phyloP scores from a whole-genome alignment of 2,113 vertebrate species.

The Athene noctua region DNA sequence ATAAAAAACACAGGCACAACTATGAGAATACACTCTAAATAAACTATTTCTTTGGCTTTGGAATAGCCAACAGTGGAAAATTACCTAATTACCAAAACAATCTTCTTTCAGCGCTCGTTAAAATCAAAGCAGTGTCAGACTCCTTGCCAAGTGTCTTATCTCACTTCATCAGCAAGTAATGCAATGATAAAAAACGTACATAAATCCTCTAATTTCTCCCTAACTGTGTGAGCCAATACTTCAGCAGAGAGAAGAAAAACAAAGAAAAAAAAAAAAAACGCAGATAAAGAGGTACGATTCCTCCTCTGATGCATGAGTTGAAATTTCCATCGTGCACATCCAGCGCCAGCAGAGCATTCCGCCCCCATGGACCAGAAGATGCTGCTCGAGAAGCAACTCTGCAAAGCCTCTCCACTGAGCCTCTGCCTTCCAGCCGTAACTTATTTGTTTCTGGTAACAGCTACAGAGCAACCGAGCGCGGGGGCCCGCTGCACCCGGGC shows the following conservation, averaged over 20 bases:
- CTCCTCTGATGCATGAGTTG: background rate
- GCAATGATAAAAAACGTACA: constrained; percentile 6
- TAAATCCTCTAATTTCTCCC: constrained; percentile 11
- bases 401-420: too few relatives aligned
- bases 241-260: background rate
- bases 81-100: constrained; percentile 52
- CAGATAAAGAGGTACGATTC: background rate
- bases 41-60: background rate
- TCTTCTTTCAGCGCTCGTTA: constrained; percentile 34
- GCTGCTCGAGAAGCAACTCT: background rate
- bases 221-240: background rate
- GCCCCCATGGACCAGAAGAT: background rate
- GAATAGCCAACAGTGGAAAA: constrained; percentile 42
- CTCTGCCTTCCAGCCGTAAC: background rate
- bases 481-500: background rate
- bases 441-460: background rate
- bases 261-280: background rate
- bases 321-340: background rate
- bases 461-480: background rate
- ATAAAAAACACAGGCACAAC: background rate
- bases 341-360: background rate
- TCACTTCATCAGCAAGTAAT: constrained; percentile 12
- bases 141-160: constrained; percentile 38
- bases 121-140: constrained; percentile 42
- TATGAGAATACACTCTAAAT: background rate